A percentile compares a stretch with the other conserved stretches of the same genome.
These are phyloP conservation scores for Drosophila sp. DNA, from an alignment of 1,140 invertebrate genomes.

Conservation along the genomic window DNA sequence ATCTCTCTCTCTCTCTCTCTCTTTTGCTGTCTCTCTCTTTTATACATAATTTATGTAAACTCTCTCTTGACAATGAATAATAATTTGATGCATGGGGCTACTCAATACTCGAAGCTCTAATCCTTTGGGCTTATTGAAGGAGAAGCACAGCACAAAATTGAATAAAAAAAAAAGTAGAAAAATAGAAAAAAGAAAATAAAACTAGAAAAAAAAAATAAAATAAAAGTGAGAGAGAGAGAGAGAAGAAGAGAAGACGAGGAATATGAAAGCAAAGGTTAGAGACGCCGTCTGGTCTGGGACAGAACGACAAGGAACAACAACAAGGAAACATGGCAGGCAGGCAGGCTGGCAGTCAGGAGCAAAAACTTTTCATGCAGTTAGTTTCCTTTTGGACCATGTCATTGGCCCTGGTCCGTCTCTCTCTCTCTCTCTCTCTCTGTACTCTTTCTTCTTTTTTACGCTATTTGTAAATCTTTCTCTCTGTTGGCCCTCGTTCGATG, in stretches of 20 bases:
- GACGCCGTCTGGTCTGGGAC: slow-evolving; percentile 71
- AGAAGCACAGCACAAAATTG: slow-evolving; percentile 59
- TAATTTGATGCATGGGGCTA: slow-evolving; percentile 51
- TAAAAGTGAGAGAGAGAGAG: slow-evolving; percentile 67
- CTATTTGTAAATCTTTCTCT: slow-evolving; percentile 63
- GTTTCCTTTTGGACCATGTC: slow-evolving; percentile 63
- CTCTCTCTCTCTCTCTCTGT: not conserved
- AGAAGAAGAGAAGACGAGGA: slow-evolving; percentile 26
- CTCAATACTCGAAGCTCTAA: slow-evolving; percentile 57
- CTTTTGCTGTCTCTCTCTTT: not conserved
- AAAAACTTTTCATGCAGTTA: slow-evolving; percentile 57
- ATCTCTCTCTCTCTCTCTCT: not conserved
- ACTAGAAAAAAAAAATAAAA: slow-evolving; percentile 33
- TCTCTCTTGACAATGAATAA: slow-evolving; percentile 69
- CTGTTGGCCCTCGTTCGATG: slow-evolving; percentile 34
- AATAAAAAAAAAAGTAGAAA: slow-evolving; percentile 63
- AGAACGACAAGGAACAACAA: slow-evolving; percentile 12
- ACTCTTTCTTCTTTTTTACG: slow-evolving; percentile 2
- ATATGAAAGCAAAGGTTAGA: slow-evolving; percentile 69
- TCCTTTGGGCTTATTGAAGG: slow-evolving; percentile 57
- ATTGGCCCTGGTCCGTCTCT: slow-evolving; percentile 53
- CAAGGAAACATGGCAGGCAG: slow-evolving; percentile 52
- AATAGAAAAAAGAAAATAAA: slow-evolving; percentile 33
- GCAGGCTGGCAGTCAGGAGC: slow-evolving; percentile 16
- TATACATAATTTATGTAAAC: slow-evolving; percentile 55